These are phyloP conservation scores for Clarias gariepinus DNA, from an alignment of 2,113 vertebrate species.

Conservation along the genomic window DNA sequence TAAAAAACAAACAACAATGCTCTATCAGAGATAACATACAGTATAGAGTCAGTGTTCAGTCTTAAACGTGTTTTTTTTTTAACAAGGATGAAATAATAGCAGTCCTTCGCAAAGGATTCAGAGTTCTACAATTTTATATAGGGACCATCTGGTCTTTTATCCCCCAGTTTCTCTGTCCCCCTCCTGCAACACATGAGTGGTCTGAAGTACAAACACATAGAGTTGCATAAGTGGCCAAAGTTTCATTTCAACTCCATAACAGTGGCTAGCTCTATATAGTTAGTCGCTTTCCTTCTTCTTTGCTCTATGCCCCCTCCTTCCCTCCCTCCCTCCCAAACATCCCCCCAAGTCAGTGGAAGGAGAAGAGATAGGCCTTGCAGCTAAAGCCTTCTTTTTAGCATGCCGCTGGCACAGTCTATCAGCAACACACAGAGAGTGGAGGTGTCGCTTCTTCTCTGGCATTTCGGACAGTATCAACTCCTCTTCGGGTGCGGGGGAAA, in stretches of 20 bases:
- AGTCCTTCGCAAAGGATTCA: neutral
- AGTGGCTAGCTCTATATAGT: conserved; percentile 71
- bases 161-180: neutral
- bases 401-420: conserved; percentile 75
- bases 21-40: too few relatives aligned
- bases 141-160: neutral
- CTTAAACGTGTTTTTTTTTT: neutral
- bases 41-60: neutral
- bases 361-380: conserved; percentile 74
- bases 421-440: conserved; percentile 79
- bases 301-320: conserved; percentile 56
- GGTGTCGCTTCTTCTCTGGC: conserved; percentile 82
- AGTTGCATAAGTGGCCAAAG: conserved; percentile 58
- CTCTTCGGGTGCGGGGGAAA: conserved; percentile 74
- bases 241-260: conserved; percentile 65
- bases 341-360: conserved; percentile 66
- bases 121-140: neutral
- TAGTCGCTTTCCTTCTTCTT: conserved; percentile 66
- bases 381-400: conserved; percentile 81
- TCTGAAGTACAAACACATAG: neutral
- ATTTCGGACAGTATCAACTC: conserved; percentile 85
- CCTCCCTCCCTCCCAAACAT: conserved; percentile 21
- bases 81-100: neutral
- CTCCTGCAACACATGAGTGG: neutral
- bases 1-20: neutral